These are phyloP conservation scores for Ecliptopera silaceata DNA, from an alignment of 2,888 invertebrate genomes.

Conservation along the genomic window DNA sequence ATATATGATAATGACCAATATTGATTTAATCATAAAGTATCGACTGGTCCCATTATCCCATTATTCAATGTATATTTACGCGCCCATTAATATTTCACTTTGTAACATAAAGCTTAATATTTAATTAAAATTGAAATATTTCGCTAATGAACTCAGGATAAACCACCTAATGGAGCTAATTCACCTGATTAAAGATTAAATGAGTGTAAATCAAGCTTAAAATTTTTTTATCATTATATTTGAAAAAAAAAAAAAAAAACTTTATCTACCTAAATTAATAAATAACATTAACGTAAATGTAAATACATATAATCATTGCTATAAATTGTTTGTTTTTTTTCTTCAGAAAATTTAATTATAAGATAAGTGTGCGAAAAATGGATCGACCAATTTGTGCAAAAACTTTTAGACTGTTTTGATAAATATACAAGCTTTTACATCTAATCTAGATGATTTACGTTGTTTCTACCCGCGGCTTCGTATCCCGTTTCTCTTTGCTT, in stretches of 20 bases:
- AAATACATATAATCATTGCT: no score
- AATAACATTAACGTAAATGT: not conserved
- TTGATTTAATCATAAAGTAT: conserved; percentile 23
- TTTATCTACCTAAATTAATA: not conserved
- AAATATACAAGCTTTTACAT: no score
- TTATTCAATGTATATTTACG: conserved; percentile 28
- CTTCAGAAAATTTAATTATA: no score
- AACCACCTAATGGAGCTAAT: conserved; percentile 16
- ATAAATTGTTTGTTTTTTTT: no score
- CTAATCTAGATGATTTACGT: no score
- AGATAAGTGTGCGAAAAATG: no score
- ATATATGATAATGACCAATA: not conserved
- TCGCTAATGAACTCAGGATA: conserved; percentile 18
- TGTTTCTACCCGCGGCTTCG: no score
- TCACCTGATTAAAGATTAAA: conserved; percentile 18
- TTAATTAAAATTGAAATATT: conserved; percentile 25
- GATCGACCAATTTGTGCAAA: no score
- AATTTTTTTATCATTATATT: conserved; percentile 1
- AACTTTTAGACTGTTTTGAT: no score
- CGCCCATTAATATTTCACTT: conserved; percentile 19
- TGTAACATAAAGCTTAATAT: conserved; percentile 14
- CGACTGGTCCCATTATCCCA: conserved; percentile 17
- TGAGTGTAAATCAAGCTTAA: conserved; percentile 21
- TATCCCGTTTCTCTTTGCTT: no score
- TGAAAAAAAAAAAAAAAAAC: not conserved